Conservation (phyloP, 2,797 vertebrate species). For the Bradypus variegatus region DNA sequence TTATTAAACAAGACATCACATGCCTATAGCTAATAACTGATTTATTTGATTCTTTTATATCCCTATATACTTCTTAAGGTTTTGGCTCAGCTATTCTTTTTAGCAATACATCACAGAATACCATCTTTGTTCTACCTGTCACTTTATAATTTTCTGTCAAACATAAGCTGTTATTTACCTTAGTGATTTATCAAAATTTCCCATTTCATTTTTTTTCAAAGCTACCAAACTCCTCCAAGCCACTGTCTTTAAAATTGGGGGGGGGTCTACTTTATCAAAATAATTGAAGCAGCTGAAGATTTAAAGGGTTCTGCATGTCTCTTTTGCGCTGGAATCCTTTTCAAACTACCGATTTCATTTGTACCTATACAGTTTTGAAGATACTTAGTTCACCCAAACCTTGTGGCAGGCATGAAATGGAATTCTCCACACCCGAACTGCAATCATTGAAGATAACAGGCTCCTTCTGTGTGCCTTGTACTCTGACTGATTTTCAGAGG, state of each 20-base stretch:
- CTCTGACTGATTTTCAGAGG: conserved; percentile 49
- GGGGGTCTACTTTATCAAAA: neutral
- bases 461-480: neutral
- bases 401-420: conserved; percentile 23
- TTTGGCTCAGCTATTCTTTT: neutral
- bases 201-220: neutral
- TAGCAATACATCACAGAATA: neutral
- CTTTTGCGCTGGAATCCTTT: neutral
- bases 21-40: fast-evolving
- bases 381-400: conserved; percentile 12
- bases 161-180: neutral
- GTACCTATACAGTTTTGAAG: conserved; percentile 18
- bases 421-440: conserved; percentile 2
- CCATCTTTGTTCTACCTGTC: fast-evolving
- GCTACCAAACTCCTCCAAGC: neutral
- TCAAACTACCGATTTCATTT: conserved; percentile 13
- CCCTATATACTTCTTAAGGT: fast-evolving
- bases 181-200: neutral
- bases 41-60: neutral
- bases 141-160: neutral
- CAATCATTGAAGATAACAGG: conserved; percentile 35
- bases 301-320: neutral
- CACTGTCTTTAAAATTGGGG: neutral
- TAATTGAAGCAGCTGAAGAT: neutral
- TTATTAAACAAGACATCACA: neutral